Evolutionary conservation across 92 coral and sea anemone species (phyloP).

Genomic region (Bergia puertoricense): DNA sequence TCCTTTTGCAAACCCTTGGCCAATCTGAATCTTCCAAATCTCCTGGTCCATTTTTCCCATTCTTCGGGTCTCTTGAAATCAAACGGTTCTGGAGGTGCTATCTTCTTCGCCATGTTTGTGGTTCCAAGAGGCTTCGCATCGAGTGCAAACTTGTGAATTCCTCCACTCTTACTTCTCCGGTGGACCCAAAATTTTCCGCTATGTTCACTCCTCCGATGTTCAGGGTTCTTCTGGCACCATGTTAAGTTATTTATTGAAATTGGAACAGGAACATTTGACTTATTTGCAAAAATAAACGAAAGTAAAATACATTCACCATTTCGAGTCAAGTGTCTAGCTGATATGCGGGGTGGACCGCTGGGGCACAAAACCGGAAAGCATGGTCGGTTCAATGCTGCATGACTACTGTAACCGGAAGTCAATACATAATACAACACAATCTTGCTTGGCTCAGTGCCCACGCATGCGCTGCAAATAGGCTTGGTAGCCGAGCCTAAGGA

Average conservation of each 20-base stretch:
- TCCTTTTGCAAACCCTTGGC: conserved; percentile 43
- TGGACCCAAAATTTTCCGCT: background rate
- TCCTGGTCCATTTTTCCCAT: conserved; percentile 40
- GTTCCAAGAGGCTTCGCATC: background rate
- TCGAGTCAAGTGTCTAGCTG: background rate
- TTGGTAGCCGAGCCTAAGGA: too few species aligned
- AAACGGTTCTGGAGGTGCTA: conserved; percentile 19
- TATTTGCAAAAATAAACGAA: background rate
- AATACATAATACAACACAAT: too few species aligned
- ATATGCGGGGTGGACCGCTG: background rate
- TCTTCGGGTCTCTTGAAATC: conserved; percentile 19
- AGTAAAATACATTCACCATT: background rate
- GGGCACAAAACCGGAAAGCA: background rate
- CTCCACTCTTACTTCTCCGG: background rate
- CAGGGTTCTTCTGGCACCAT: conserved; percentile 4
- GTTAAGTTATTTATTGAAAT: background rate
- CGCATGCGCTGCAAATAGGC: too few species aligned
- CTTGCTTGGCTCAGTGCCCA: too few species aligned
- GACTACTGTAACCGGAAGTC: too few species aligned
- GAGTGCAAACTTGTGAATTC: conserved; percentile 6
- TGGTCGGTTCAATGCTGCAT: too few species aligned
- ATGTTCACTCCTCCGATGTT: background rate
- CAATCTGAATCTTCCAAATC: conserved; percentile 31
- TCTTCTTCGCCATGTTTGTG: conserved; percentile 35
- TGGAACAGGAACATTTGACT: too few species aligned